Conservation (phyloP, 2,888 invertebrate genomes). For the Hipparchia semele region DNA sequence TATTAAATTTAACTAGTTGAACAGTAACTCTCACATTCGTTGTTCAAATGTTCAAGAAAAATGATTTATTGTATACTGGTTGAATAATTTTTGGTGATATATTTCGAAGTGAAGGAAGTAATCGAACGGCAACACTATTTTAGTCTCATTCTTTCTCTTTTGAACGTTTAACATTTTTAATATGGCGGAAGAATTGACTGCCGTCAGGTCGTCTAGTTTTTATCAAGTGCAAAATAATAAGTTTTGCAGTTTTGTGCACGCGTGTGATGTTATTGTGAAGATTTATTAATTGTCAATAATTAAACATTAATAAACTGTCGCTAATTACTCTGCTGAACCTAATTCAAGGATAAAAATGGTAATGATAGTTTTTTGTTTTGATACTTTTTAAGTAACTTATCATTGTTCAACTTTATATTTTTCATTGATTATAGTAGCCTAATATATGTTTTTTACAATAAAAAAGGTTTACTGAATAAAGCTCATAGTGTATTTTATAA, state of each 20-base stretch:
- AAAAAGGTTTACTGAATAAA: conserved; percentile 26
- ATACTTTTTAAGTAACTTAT: conserved; percentile 81
- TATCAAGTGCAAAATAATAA: conserved; percentile 58
- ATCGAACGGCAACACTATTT: conserved; percentile 43
- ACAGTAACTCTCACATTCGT: no score
- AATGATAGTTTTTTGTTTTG: conserved; percentile 84
- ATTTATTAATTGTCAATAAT: conserved; percentile 43
- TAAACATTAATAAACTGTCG: conserved; percentile 41
- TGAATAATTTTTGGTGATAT: not conserved
- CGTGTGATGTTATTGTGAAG: conserved; percentile 59
- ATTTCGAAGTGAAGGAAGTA: conserved; percentile 27
- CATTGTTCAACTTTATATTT: conserved; percentile 65
- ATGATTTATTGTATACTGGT: no score
- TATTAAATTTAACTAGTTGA: no score
- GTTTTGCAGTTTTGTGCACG: conserved; percentile 54
- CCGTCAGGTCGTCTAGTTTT: conserved; percentile 75
- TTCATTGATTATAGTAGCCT: conserved; percentile 50
- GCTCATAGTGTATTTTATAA: conserved; percentile 29
- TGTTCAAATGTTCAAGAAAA: no score
- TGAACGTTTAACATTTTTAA: conserved; percentile 57
- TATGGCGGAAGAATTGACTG: conserved; percentile 82
- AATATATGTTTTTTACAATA: conserved; percentile 39
- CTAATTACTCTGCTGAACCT: conserved; percentile 39
- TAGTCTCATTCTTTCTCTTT: conserved; percentile 64
- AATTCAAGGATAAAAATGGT: conserved; percentile 75